Conservation (phyloP, 2,797 vertebrate species). For the Okamejei kenojei region DNA sequence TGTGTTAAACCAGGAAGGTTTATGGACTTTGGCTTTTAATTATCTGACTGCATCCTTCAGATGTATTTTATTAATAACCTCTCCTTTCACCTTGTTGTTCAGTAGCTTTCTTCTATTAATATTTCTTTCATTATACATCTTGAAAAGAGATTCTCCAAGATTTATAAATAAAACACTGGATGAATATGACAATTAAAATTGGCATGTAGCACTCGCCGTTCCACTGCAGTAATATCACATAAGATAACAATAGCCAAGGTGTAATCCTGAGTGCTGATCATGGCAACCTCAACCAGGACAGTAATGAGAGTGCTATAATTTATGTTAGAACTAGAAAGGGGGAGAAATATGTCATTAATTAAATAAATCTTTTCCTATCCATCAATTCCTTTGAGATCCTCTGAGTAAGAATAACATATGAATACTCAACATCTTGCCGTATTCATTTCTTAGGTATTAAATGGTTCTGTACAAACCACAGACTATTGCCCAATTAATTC, state of each 20-base stretch:
- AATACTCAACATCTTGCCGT: too few species aligned
- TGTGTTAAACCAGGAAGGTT: background rate
- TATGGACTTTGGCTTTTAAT: background rate
- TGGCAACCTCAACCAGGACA: background rate
- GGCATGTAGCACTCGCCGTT: background rate
- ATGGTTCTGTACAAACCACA: background rate
- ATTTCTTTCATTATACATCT: background rate
- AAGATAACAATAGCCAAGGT: background rate
- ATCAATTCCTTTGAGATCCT: background rate
- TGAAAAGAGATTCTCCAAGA: background rate
- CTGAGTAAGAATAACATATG: background rate
- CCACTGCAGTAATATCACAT: background rate
- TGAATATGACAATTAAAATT: background rate
- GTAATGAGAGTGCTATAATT: background rate
- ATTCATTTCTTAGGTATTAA: background rate
- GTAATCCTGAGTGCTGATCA: background rate
- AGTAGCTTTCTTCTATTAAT: background rate
- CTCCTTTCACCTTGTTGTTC: background rate
- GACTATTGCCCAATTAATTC: background rate
- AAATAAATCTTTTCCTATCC: background rate
- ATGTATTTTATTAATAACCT: background rate
- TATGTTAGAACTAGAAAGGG: background rate
- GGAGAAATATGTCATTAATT: background rate
- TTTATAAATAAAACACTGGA: background rate
- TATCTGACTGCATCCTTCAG: background rate